Evolutionary conservation across 2,888 invertebrate genomes (phyloP).

Genomic region (Phlogophora meticulosa): DNA sequence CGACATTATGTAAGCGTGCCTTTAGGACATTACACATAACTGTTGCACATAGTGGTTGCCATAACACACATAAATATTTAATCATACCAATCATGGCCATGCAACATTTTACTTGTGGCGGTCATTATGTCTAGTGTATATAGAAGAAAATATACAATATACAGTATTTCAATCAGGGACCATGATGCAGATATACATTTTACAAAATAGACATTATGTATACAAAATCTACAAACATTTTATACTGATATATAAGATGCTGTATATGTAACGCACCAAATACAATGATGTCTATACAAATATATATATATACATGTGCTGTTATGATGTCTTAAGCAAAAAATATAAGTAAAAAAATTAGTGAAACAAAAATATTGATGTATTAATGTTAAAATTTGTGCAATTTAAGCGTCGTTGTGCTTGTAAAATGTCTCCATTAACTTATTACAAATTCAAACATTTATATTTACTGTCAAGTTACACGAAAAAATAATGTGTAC

Average conservation of each 20-base stretch:
- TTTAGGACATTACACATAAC: conserved; percentile 53
- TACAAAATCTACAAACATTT: conserved; percentile 58
- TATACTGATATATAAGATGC: conserved; percentile 47
- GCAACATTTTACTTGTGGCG: conserved; percentile 45
- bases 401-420: conserved; percentile 33
- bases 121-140: conserved; percentile 43
- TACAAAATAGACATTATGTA: conserved; percentile 62
- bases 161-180: conserved; percentile 75
- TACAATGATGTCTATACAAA: conserved; percentile 36
- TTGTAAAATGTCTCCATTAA: conserved; percentile 41
- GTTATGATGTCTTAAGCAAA: conserved; percentile 34
- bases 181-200: conserved; percentile 68
- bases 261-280: conserved; percentile 49
- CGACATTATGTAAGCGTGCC: conserved; percentile 71
- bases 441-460: conserved; percentile 28
- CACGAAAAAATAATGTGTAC: conserved; percentile 7
- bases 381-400: conserved; percentile 40
- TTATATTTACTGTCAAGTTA: conserved; percentile 13
- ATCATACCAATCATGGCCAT: conserved; percentile 26
- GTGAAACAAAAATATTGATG: conserved; percentile 10
- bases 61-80: conserved; percentile 49
- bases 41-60: conserved; percentile 57
- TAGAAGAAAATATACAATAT: conserved; percentile 59
- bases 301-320: conserved; percentile 56
- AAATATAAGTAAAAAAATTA: conserved; percentile 6